These are phyloP conservation scores for Ataeniobius toweri DNA, from an alignment of 2,797 vertebrate genomes.

Conservation along the genomic window DNA sequence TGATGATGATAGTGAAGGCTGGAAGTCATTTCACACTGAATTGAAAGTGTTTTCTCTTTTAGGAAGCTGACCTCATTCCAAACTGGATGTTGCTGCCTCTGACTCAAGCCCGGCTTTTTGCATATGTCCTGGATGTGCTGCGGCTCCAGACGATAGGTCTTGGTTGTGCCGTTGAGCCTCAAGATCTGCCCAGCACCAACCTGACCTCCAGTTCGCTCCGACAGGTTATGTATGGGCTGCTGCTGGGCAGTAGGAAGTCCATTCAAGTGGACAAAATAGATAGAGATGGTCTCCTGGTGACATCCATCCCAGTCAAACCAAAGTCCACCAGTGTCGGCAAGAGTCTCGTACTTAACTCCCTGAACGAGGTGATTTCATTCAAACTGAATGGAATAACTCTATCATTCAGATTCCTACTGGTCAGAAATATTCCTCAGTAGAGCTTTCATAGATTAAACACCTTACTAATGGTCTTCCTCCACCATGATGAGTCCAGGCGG, in stretches of 20 bases:
- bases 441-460: background rate
- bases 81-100: constrained; percentile 33
- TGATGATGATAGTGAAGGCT: background rate
- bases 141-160: constrained; percentile 6
- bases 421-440: background rate
- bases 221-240: constrained; percentile 55
- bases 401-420: no score
- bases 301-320: background rate
- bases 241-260: constrained; percentile 8
- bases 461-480: background rate
- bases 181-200: constrained; percentile 8
- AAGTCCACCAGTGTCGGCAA: background rate
- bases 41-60: constrained; percentile 5
- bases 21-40: background rate
- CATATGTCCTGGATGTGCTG: constrained; percentile 34
- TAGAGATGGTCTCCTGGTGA: constrained; percentile 4
- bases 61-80: constrained; percentile 32
- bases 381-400: background rate
- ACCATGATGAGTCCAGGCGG: constrained; percentile 57
- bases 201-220: constrained; percentile 44
- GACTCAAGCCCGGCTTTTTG: background rate
- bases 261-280: constrained; percentile 28
- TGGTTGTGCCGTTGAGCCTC: background rate
- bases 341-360: background rate
- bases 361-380: constrained; percentile 30